A percentile compares a stretch with the other conserved stretches of the same genome.
Evolutionary conservation across 2,797 vertebrate species (phyloP).

Genomic region (Hippopotamyrus pictus): DNA sequence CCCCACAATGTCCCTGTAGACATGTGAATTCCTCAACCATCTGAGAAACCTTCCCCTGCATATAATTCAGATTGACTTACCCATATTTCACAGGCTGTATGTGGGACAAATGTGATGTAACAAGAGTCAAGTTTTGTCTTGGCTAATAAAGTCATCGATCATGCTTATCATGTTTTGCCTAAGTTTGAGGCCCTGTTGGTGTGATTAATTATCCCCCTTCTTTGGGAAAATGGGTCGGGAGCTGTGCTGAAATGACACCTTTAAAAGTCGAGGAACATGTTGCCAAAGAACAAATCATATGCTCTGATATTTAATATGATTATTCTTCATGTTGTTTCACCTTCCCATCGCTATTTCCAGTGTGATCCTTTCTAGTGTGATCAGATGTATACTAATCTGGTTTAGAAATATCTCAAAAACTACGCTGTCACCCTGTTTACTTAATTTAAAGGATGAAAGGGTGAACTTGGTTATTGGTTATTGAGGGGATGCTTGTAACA

Average conservation of each 20-base stretch:
- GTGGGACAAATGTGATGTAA: not conserved
- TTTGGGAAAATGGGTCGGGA: not conserved
- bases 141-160: not conserved
- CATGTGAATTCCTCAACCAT: not conserved
- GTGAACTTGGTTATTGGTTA: constrained; percentile 4
- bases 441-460: not conserved
- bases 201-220: not conserved
- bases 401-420: not conserved
- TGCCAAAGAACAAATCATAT: not conserved
- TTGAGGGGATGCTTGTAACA: not conserved
- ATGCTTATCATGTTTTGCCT: not conserved
- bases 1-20: not conserved
- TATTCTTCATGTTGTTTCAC: not conserved
- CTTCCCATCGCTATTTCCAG: not conserved
- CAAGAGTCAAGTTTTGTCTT: not conserved
- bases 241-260: not conserved
- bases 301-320: not conserved
- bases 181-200: not conserved
- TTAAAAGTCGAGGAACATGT: not conserved
- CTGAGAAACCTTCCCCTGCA: not conserved
- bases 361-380: not conserved
- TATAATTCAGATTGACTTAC: not conserved
- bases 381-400: not conserved
- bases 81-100: not conserved
- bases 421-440: not conserved